These are phyloP conservation scores for Mandrillus leucophaeus DNA, from an alignment of 2,113 vertebrate species.

Conservation along the genomic window DNA sequence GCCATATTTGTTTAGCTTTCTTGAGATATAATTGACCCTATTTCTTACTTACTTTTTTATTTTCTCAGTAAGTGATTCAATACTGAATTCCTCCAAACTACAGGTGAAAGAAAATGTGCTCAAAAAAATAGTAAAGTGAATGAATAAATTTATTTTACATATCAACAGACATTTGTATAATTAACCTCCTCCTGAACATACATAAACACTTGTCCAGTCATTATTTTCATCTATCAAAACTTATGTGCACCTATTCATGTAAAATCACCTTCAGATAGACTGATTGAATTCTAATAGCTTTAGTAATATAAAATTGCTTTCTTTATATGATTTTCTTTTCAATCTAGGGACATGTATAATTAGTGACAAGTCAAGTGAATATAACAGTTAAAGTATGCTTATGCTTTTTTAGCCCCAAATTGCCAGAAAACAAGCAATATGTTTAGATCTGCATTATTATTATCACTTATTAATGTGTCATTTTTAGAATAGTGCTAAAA, in stretches of 20 bases:
- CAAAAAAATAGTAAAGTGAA: not conserved
- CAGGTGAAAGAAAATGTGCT: not conserved
- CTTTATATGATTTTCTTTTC: not conserved
- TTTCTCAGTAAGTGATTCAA: not conserved
- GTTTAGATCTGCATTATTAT: not conserved
- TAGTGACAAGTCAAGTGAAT: not conserved
- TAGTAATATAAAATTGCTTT: not conserved
- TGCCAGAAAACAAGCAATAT: not conserved
- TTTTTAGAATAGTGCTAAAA: not conserved
- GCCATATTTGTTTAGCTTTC: not conserved
- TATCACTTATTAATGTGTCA: not conserved
- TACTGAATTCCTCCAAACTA: constrained; percentile 32
- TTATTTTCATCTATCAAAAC: not conserved
- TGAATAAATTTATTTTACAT: not conserved
- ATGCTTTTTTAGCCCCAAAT: not conserved
- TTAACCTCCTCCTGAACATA: not conserved
- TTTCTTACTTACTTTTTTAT: constrained; percentile 22
- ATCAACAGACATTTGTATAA: not conserved
- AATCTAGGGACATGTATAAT: not conserved
- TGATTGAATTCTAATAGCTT: not conserved
- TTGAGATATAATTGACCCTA: not conserved
- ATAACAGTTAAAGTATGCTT: not conserved
- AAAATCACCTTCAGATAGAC: not conserved
- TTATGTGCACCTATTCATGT: not conserved
- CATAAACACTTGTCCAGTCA: not conserved